Conservation (phyloP, 2,888 invertebrate genomes). For the Orthonychiurus folsomi region DNA sequence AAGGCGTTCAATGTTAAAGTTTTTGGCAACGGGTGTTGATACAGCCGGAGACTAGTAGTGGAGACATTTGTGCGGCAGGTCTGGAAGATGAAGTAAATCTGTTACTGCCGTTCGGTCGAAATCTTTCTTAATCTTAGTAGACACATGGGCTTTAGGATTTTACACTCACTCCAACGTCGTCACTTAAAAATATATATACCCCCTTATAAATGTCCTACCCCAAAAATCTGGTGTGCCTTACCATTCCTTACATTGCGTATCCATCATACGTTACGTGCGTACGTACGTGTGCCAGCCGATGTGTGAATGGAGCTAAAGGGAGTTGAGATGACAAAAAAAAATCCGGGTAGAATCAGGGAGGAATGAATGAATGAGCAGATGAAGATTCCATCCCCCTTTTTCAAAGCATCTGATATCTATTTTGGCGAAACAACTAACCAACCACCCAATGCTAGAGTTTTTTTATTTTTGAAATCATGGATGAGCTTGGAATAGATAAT, state of each 20-base stretch:
- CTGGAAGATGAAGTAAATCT: too few species aligned
- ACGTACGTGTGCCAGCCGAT: neutral
- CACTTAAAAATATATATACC: neutral
- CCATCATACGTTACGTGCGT: too few species aligned
- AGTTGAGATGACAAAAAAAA: neutral
- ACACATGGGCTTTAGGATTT: constrained; percentile 8
- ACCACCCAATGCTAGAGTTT: too few species aligned
- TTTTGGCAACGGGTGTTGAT: constrained; percentile 35
- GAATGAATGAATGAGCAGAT: neutral
- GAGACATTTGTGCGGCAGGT: constrained; percentile 18
- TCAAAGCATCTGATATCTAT: constrained; percentile 1
- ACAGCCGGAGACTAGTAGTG: constrained; percentile 32
- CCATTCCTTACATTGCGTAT: neutral
- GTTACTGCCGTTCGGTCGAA: too few species aligned
- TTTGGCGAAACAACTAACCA: neutral
- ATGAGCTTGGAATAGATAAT: too few species aligned
- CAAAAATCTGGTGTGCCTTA: constrained; percentile 12
- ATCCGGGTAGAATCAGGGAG: neutral
- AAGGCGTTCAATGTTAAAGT: neutral
- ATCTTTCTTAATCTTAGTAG: constrained; percentile 22
- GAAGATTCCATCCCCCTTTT: too few species aligned
- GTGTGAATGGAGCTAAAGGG: neutral
- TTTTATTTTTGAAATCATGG: neutral
- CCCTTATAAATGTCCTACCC: constrained; percentile 15
- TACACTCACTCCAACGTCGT: neutral